Conservation (phyloP, 2,113 vertebrate species). For the Rana temporaria region DNA sequence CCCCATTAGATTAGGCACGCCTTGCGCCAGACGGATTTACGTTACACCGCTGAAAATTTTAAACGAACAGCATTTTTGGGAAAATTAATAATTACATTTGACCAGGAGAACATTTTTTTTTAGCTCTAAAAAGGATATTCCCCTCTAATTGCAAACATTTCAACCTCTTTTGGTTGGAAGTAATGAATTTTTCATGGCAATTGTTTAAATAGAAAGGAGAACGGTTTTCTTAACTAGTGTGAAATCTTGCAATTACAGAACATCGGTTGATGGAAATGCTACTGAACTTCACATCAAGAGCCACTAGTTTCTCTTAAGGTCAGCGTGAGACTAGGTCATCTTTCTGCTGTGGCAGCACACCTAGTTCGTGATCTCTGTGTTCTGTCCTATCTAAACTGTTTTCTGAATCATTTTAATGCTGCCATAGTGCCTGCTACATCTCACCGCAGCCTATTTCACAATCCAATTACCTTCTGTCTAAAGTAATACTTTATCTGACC, state of each 20-base stretch:
- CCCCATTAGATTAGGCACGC: no score
- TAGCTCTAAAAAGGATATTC: not conserved
- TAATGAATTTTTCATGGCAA: constrained; percentile 11
- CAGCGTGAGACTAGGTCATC: constrained; percentile 1
- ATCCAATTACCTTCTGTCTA: constrained; percentile 52
- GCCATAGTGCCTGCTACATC: constrained; percentile 27
- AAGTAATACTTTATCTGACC: constrained; percentile 49
- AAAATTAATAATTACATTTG: not conserved
- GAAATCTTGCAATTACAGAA: not conserved
- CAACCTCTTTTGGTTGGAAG: not conserved
- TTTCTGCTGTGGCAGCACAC: constrained; percentile 27
- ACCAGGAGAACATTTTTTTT: constrained; percentile 5
- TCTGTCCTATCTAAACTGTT: constrained; percentile 38
- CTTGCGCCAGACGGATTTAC: no score
- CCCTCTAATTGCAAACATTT: not conserved
- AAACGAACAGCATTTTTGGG: not conserved
- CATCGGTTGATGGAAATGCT: not conserved
- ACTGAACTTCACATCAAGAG: not conserved
- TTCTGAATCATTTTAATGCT: constrained; percentile 31
- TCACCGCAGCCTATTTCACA: constrained; percentile 31
- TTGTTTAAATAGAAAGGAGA: not conserved
- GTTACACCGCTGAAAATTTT: no score
- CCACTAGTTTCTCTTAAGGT: constrained; percentile 23
- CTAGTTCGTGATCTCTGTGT: constrained; percentile 40
- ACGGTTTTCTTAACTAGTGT: not conserved